These are phyloP conservation scores for Euphonia xanthogaster DNA, from an alignment of 2,797 vertebrate species.

Conservation along the genomic window DNA sequence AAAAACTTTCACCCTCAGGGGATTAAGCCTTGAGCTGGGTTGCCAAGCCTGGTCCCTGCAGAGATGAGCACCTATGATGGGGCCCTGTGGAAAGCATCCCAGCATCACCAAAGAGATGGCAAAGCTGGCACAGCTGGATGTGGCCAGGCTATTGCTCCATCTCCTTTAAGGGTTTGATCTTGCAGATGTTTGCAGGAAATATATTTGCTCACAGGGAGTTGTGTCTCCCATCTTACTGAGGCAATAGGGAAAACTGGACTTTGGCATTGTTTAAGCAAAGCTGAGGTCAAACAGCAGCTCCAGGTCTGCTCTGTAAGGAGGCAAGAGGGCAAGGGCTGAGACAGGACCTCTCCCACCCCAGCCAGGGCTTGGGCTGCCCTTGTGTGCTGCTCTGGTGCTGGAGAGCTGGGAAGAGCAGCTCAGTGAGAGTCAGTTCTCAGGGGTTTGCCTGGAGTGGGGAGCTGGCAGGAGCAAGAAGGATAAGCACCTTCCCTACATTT, in stretches of 20 bases:
- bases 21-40: not conserved
- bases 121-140: not conserved
- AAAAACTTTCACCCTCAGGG: not conserved
- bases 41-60: not conserved
- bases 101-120: accelerated
- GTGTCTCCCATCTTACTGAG: not conserved
- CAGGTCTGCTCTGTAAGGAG: not conserved
- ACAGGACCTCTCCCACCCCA: not conserved
- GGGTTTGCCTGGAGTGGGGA: not conserved
- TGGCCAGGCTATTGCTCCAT: not conserved
- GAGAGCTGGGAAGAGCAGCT: not conserved
- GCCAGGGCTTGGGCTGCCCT: not conserved
- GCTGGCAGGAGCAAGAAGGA: not conserved
- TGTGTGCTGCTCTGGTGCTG: not conserved
- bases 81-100: not conserved
- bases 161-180: not conserved
- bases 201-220: not conserved
- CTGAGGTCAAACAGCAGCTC: not conserved
- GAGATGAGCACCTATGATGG: accelerated
- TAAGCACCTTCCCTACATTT: not conserved
- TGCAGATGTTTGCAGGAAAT: not conserved
- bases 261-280: not conserved
- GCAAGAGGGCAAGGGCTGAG: not conserved
- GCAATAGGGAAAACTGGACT: not conserved
- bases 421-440: not conserved